Evolutionary conservation across 92 coral and sea anemone species (phyloP), one percentile per base, ranked within the genome.

Genomic region (Galaxea fascicularis): DNA sequence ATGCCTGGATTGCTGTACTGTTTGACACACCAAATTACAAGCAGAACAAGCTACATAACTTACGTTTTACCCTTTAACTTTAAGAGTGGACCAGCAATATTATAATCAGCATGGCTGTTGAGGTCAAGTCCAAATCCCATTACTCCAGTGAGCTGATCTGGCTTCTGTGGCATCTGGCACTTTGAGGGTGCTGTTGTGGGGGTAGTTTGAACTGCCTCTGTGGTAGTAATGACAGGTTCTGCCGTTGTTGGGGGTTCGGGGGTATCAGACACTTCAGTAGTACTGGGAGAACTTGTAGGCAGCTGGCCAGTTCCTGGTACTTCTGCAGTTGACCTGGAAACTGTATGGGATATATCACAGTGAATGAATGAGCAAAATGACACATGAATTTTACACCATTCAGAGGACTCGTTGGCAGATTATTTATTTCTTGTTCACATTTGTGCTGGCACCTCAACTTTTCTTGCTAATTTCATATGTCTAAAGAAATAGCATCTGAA

Each of bases 91-190:
- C 12, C 47, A 8, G 66, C 9, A 15, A 88, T 77, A 4, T 65
- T 46, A 44, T 85, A 92, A 47, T 29, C n/a, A 31, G 86, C 93
- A 56, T 83, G 68, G 47, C 91, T 92, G 84, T 89, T 71, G 24
- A 63, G 54, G 41, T 75, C 86, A 10, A 29, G 29, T 8, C 91
- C 93, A 67, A 86, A 87, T 51, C 82, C 78, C 27, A 67, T 8
- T 9, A 80, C 86, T 18, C 84, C 79, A 28, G 76, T 26, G 1
- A 71, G 68, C 70, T 63, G 83, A 14, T 85, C 54, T 58, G 80
- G 84, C 25, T 31, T 26, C 16, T 46, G 58, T 21, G 88, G 75
- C 76, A 71, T 65, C 41, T 72, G 28, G 25, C 92, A 88, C 49
- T 27, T 29, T 13, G 83, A 59, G 59, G 71, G 59, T 21, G 71